Evolutionary conservation across 2,797 vertebrate species (phyloP), one percentile per base, ranked within the genome.

Genomic region (Cirrhinus mrigala): DNA sequence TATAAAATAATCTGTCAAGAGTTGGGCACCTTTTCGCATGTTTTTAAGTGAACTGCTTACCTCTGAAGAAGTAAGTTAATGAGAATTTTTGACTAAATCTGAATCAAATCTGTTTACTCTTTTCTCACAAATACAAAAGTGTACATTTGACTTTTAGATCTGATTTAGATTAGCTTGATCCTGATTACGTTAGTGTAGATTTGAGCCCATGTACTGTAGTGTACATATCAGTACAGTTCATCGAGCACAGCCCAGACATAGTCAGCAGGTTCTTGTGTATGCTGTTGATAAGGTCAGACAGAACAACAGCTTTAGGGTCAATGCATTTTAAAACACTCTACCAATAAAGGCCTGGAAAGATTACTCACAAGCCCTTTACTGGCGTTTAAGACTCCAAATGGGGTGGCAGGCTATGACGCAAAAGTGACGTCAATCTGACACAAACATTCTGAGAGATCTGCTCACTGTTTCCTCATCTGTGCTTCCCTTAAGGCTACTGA

Each of bases 401-500:
- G 54, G 75, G 52, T n/a, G 44, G 27, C 48, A 52, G 75, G 8
- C 40, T 56, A 56, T 89, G 89, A 89, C 44, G 77, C 82, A 79
- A 40, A 33, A 24, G 56, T 66, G 64, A 88, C 60, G 50, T 82
- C 79, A 85, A 83, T 73, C 76, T 33, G 52, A 71, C 48, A n/a
- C 58, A 86, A 85, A 83, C 52, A 64, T 82, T 79, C n/a, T 71
- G 24, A 86, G 64, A 29, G 46, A 69, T 64, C 48, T 75, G 27
- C 73, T 75, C 5, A n/a, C 50, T 76, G 64, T 66, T 44, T 77
- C 48, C 58, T 46, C 68, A 78, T 81, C 12, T 64, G 64, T 50
- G 11, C 27, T 33, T 76, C 29, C 64, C 83, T 77, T 29, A 68
- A 83, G 87, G 71, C 46, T 20, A 52, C 60, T 84, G 40, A 46